Evolutionary conservation across 1,140 invertebrate genomes (phyloP).

Genomic region (Danaus melanippus): DNA sequence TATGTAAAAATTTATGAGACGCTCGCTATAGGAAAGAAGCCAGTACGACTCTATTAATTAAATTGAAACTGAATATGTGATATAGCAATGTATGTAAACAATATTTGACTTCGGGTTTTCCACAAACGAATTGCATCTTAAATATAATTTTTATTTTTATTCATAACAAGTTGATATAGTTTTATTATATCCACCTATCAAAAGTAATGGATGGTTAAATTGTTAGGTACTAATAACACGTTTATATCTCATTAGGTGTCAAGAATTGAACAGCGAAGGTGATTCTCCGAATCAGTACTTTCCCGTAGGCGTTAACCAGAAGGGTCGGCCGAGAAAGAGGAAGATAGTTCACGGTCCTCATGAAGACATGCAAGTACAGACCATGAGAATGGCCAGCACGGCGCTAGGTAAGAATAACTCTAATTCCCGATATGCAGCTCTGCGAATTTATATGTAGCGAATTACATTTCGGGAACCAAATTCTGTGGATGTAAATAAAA

Average conservation of each 20-base stretch:
- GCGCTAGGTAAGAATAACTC: conserved; percentile 75
- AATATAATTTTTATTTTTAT: too few species aligned
- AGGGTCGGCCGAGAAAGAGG: conserved; percentile 88
- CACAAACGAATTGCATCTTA: too few species aligned
- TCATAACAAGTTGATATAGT: too few species aligned
- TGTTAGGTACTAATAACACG: too few species aligned
- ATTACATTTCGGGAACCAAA: conserved; percentile 26
- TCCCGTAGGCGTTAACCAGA: conserved; percentile 76
- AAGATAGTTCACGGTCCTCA: conserved; percentile 75
- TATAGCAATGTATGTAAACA: too few species aligned
- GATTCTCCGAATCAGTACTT: conserved; percentile 75
- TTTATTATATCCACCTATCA: too few species aligned
- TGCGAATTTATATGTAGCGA: conserved; percentile 19
- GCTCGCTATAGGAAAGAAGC: too few species aligned
- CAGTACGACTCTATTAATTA: too few species aligned
- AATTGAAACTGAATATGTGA: too few species aligned
- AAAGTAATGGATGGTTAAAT: too few species aligned
- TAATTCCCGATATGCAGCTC: conserved; percentile 7
- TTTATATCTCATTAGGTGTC: conserved; percentile 35
- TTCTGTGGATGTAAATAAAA: conserved; percentile 31
- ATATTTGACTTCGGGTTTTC: too few species aligned
- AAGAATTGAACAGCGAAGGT: conserved; percentile 69
- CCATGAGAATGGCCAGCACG: conserved; percentile 80
- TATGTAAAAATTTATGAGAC: too few species aligned
- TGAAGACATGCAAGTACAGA: conserved; percentile 76